Percentiles rank a stretch among this genome's conserved stretches.
Evolutionary conservation across 2,888 invertebrate genomes (phyloP).

Genomic region (Apamea sordens): DNA sequence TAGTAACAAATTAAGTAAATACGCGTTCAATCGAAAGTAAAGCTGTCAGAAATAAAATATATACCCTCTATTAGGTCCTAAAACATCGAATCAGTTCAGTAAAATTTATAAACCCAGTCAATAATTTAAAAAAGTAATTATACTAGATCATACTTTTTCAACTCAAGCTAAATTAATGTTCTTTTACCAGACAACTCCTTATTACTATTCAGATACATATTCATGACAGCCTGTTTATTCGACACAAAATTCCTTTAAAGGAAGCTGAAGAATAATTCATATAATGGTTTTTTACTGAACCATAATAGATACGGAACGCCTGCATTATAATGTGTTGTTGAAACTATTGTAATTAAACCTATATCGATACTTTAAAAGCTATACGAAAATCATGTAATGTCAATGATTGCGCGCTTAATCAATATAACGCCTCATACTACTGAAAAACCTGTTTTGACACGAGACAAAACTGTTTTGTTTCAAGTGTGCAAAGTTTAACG

Average conservation of each 20-base stretch:
- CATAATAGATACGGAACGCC: not conserved
- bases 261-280: slow-evolving; percentile 29
- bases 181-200: not conserved
- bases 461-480: slow-evolving; percentile 6
- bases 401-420: not conserved
- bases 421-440: not conserved
- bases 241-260: slow-evolving; percentile 14
- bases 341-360: slow-evolving; percentile 7
- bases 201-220: slow-evolving; percentile 34
- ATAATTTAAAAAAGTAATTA: not conserved
- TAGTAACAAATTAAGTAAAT: not conserved
- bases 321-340: slow-evolving; percentile 14
- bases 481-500: not conserved
- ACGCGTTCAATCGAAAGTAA: not conserved
- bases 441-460: not conserved
- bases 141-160: not conserved
- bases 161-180: slow-evolving; percentile 15
- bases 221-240: slow-evolving; percentile 22
- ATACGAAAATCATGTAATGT: not conserved
- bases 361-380: not conserved
- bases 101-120: not conserved
- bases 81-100: slow-evolving; percentile 11
- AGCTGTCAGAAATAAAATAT: not conserved
- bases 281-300: slow-evolving; percentile 22
- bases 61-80: not conserved